Base-by-base conservation (phyloP, 2,888 invertebrate species). In the Drosophila acutilabella region DNA sequence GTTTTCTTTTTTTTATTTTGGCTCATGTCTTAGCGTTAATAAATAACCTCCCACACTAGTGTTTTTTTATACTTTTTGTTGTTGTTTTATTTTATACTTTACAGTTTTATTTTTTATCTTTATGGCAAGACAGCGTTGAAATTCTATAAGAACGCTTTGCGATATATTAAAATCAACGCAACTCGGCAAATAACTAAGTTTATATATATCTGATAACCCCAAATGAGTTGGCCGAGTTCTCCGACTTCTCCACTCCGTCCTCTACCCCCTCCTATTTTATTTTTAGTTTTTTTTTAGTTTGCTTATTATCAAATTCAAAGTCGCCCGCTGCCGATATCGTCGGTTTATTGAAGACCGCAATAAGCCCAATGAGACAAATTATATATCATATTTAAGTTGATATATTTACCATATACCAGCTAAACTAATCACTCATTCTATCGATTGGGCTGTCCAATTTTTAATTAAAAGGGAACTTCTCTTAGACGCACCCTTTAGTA, bases 21-120 rank as follows among this genome's bases (percentile, higher is more conserved):
- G 85, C 88, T 85, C 64, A 65, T 65, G 64, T 75, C 67, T 81
- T 57, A 74, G 74, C 72, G 60, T 72, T 87, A 72, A 83, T 83
- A 83, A 83, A 83, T 83, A 84, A 87, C 67, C 82, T 62, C 82
- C 82, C 72, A 89, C 82, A 66, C 71, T 71, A 41, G 16, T 38
- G 13, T 13, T 4, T 36, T 36, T 61, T 45, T 54, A 44, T 40
- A 13, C 0, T 8, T 40, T 41, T 41, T 30, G 20, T 54, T 50
- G 41, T 54, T 38, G 4, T 51, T 38, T 58, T 18, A 10, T 33
- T 56, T 45, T 57, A 60, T 64, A 26, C 36, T 18, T 59, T 64
- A 60, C 41, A 60, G 62, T 56, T 61, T 30, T 58, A 14, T 53
- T 70, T 65, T 79, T 75, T 83, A 80, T 88, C 84, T 88, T 80